A percentile compares a stretch with the other conserved stretches of the same genome.
Evolutionary conservation across 2,797 vertebrate species (phyloP).

Genomic region (Protonibea diacanthus): DNA sequence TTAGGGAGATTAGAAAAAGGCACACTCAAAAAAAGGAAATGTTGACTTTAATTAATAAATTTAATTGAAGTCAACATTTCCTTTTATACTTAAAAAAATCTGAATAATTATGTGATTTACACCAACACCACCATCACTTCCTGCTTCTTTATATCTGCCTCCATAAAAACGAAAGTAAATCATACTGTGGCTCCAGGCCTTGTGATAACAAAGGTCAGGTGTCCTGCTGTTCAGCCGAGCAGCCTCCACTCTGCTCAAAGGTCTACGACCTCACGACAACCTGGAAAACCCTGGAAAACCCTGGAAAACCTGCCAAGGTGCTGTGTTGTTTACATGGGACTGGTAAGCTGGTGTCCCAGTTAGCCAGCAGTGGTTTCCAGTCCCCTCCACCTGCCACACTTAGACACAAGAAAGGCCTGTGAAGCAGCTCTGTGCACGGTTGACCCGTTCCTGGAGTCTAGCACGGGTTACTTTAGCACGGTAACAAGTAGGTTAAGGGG

Average conservation of each 20-base stretch:
- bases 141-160: background rate
- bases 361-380: background rate
- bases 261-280: background rate
- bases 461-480: background rate
- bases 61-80: no score
- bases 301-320: background rate
- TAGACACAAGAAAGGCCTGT: background rate
- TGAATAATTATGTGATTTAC: no score
- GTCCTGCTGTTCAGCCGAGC: background rate
- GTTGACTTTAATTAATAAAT: no score
- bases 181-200: accelerated
- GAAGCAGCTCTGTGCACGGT: background rate
- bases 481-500: background rate
- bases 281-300: constrained; percentile 1
- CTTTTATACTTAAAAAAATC: no score
- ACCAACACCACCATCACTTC: background rate
- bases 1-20: no score
- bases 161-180: background rate
- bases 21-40: no score
- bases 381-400: constrained; percentile 5
- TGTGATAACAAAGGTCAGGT: background rate
- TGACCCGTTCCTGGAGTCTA: background rate
- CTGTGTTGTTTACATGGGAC: constrained; percentile 13
- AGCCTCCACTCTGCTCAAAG: background rate
- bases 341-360: background rate